Evolutionary conservation across 2,113 vertebrate genomes (phyloP).

Genomic region (Sphyrna mokarran): DNA sequence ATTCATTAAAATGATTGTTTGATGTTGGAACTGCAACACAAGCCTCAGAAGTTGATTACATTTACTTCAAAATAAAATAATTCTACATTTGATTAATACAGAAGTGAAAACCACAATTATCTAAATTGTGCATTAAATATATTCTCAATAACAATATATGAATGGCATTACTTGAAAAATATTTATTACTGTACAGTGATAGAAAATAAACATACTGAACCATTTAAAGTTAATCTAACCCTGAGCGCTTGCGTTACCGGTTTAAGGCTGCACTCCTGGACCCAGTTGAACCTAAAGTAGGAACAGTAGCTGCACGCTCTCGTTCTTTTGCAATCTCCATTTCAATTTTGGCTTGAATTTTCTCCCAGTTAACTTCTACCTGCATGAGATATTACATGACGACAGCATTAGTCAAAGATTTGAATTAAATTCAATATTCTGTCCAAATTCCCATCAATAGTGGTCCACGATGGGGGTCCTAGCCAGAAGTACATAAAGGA

Average conservation of each 20-base stretch:
- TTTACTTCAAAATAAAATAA: constrained; percentile 29
- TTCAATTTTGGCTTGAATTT: constrained; percentile 91
- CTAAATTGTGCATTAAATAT: neutral
- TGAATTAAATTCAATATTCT: neutral
- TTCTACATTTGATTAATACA: neutral
- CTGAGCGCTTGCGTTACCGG: constrained; percentile 42
- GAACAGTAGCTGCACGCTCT: constrained; percentile 57
- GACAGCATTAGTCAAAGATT: neutral
- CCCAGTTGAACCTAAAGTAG: constrained; percentile 44
- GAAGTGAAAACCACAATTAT: constrained; percentile 4
- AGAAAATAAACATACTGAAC: neutral
- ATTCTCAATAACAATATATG: neutral
- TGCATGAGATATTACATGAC: constrained; percentile 45
- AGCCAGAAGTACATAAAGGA: neutral
- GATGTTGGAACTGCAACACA: neutral
- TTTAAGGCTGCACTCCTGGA: constrained; percentile 50
- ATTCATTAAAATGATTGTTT: constrained; percentile 7
- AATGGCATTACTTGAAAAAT: constrained; percentile 11
- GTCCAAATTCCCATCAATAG: neutral
- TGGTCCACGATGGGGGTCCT: neutral
- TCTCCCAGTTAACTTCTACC: constrained; percentile 93
- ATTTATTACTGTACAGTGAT: neutral
- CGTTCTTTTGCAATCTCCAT: constrained; percentile 83
- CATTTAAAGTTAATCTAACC: neutral
- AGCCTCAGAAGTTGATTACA: neutral